Percentiles rank a stretch among this genome's conserved stretches.
These are phyloP conservation scores for Hemiscyllium ocellatum DNA, from an alignment of 2,113 vertebrate genomes.

Conservation along the genomic window DNA sequence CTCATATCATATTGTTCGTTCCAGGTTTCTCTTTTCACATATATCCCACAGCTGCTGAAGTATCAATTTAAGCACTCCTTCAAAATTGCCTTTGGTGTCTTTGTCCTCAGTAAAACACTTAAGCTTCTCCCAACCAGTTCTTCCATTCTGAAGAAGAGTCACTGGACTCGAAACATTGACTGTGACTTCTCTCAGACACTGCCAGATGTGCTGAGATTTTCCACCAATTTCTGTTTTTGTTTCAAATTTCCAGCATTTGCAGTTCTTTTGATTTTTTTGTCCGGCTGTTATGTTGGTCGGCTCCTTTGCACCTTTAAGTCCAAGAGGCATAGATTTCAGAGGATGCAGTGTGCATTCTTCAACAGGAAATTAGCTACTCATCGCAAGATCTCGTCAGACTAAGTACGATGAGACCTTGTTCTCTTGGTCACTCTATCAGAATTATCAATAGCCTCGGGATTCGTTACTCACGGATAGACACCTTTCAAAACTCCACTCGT, in stretches of 20 bases:
- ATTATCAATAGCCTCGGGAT: not conserved
- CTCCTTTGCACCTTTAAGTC: not conserved
- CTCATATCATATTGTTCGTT: not conserved
- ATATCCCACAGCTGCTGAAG: not conserved
- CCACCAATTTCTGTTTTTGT: too few species aligned
- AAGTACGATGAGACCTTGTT: not conserved
- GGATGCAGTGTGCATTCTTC: not conserved
- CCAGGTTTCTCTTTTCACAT: not conserved
- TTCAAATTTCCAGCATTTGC: too few species aligned
- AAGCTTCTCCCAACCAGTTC: too few species aligned
- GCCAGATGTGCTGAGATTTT: too few species aligned
- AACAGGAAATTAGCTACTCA: not conserved
- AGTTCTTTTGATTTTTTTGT: too few species aligned
- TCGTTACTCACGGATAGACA: not conserved
- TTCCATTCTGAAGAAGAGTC: too few species aligned
- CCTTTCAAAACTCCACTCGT: not conserved
- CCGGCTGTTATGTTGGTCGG: not conserved
- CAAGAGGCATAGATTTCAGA: not conserved
- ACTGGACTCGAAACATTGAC: too few species aligned
- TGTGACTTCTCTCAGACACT: too few species aligned
- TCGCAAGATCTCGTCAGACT: not conserved
- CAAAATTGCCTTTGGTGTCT: not conserved
- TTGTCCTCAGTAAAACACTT: not conserved
- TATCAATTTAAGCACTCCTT: not conserved
- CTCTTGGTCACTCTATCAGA: not conserved